Percentiles rank a stretch among this genome's conserved stretches.
Evolutionary conservation across 2,113 vertebrate species (phyloP).

Genomic region (Anoplopoma fimbria): DNA sequence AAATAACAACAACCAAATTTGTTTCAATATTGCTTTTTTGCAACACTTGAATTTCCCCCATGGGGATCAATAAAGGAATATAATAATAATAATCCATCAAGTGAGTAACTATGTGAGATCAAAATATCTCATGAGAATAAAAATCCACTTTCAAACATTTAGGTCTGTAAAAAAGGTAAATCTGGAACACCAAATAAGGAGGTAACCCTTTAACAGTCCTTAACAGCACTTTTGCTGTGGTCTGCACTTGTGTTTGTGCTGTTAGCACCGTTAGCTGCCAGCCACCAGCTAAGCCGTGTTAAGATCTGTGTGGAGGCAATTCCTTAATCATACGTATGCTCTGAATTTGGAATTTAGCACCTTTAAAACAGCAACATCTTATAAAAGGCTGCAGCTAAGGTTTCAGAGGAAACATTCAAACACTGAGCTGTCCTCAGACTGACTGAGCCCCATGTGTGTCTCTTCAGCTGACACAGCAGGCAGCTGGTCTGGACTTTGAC

Average conservation of each 20-base stretch:
- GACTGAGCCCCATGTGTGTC: neutral
- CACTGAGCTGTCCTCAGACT: neutral
- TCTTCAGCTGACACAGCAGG: neutral
- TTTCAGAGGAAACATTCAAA: neutral
- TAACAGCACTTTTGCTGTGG: too few relatives aligned
- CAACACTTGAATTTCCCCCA: too few relatives aligned
- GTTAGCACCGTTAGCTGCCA: neutral
- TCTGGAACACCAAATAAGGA: neutral
- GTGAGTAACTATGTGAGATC: neutral
- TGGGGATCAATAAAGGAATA: too few relatives aligned
- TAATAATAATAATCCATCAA: neutral
- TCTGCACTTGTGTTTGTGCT: too few relatives aligned
- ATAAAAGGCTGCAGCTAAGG: neutral
- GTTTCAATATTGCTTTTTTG: too few relatives aligned
- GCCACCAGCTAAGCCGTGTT: neutral
- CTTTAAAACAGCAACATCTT: too few relatives aligned
- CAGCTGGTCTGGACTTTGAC: conserved; percentile 10
- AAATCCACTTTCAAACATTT: neutral
- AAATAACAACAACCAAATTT: too few relatives aligned
- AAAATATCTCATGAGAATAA: neutral
- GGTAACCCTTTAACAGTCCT: too few relatives aligned
- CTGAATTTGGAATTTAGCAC: too few relatives aligned
- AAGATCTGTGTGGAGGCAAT: neutral
- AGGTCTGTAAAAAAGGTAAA: neutral
- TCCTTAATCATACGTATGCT: neutral